Percentiles rank a stretch among this genome's conserved stretches.
Conservation (phyloP, 2,797 vertebrate genomes). For the Microcaecilia unicolor region DNA sequence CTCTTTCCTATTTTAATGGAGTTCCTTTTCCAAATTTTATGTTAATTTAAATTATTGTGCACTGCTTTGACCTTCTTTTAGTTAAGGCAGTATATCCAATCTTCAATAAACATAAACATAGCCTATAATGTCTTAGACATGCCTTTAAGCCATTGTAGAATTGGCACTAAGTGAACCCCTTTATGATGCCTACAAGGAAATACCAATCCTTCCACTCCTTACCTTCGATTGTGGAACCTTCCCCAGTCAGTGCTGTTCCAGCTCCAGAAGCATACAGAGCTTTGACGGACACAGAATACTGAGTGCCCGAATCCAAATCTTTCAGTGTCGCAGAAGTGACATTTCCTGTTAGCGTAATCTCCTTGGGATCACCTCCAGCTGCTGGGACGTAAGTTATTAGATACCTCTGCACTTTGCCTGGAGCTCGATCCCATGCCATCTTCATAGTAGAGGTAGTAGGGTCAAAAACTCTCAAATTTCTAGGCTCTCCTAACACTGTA, state of each 20-base stretch:
- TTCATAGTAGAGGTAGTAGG: conserved; percentile 73
- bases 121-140: too few relatives aligned
- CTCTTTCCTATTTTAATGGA: too few relatives aligned
- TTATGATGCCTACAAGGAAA: too few relatives aligned
- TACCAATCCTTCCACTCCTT: too few relatives aligned
- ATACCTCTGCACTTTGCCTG: conserved; percentile 76
- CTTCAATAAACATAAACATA: too few relatives aligned
- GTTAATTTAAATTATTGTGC: too few relatives aligned
- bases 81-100: too few relatives aligned
- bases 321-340: conserved; percentile 63
- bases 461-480: conserved; percentile 72
- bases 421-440: conserved; percentile 72
- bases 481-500: conserved; percentile 74
- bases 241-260: conserved; percentile 78
- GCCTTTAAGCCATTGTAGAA: too few relatives aligned
- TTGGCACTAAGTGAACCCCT: too few relatives aligned
- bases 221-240: conserved; percentile 94
- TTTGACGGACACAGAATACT: conserved; percentile 80
- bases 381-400: conserved; percentile 64
- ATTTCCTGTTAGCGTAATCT: conserved; percentile 72
- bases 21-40: too few relatives aligned
- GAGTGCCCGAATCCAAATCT: conserved; percentile 72
- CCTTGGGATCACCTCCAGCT: conserved; percentile 73
- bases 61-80: too few relatives aligned
- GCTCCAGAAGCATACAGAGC: conserved; percentile 79